Evolutionary conservation across 2,797 vertebrate genomes (phyloP).

Genomic region (Pipistrellus pipistrellus): DNA sequence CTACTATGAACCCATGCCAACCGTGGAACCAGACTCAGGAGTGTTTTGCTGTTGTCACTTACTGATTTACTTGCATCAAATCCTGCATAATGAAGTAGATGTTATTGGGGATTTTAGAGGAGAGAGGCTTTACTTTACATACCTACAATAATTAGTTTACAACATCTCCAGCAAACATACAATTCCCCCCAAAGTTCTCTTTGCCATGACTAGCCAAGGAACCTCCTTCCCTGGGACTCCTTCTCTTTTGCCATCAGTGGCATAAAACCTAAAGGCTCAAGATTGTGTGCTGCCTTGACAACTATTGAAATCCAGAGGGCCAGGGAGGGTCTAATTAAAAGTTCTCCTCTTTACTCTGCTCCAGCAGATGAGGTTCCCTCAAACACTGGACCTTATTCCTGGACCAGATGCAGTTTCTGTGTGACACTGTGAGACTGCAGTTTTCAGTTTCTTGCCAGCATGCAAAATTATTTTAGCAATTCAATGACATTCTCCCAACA

Average conservation of each 20-base stretch:
- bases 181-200: neutral
- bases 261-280: neutral
- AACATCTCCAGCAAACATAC: neutral
- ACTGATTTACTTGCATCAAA: neutral
- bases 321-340: neutral
- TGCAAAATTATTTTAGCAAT: neutral
- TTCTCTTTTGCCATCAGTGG: neutral
- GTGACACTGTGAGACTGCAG: neutral
- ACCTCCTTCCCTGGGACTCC: neutral
- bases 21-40: neutral
- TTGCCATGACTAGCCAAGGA: neutral
- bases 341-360: neutral
- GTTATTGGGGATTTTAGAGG: neutral
- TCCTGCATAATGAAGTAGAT: neutral
- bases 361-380: neutral
- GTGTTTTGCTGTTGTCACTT: neutral
- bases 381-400: neutral
- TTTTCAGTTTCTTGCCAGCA: neutral
- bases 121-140: neutral
- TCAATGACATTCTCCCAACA: neutral
- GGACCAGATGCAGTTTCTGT: neutral
- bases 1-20: neutral
- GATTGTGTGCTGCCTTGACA: neutral
- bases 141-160: neutral
- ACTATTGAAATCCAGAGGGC: neutral